phyloP scores from a whole-genome alignment of 2,888 invertebrate species.

The Alentia gelatinosa region DNA sequence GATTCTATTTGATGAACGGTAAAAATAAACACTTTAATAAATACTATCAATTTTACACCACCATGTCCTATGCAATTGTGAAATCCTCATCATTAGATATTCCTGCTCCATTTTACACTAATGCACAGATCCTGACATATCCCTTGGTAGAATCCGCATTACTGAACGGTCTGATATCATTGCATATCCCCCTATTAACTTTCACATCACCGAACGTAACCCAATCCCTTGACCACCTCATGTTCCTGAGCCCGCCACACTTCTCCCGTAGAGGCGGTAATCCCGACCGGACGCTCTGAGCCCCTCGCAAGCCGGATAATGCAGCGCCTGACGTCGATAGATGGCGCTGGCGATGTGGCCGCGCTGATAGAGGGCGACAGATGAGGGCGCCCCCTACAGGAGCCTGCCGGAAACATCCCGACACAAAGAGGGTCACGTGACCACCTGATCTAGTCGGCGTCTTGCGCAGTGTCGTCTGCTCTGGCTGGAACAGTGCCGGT shows the following conservation, averaged over 20 bases:
- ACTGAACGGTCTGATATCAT: not conserved
- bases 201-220: too few relatives aligned
- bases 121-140: not conserved
- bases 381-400: not conserved
- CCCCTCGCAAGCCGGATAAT: not conserved
- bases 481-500: too few relatives aligned
- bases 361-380: not conserved
- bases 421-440: not conserved
- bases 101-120: not conserved
- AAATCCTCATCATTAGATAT: too few relatives aligned
- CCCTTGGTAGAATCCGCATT: not conserved
- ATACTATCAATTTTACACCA: too few relatives aligned
- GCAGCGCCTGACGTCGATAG: not conserved
- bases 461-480: too few relatives aligned
- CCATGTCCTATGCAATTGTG: too few relatives aligned
- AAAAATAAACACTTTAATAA: too few relatives aligned
- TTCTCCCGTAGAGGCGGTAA: not conserved
- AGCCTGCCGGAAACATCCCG: not conserved
- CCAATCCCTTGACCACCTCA: too few relatives aligned
- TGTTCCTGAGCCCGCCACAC: not conserved
- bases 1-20: too few relatives aligned
- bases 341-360: not conserved
- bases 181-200: not conserved
- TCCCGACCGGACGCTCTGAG: not conserved
- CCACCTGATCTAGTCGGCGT: not conserved